Percentiles rank a stretch among this genome's conserved stretches.
Evolutionary conservation across 2,888 invertebrate species (phyloP).

Genomic region (Ypsolopha sequella): DNA sequence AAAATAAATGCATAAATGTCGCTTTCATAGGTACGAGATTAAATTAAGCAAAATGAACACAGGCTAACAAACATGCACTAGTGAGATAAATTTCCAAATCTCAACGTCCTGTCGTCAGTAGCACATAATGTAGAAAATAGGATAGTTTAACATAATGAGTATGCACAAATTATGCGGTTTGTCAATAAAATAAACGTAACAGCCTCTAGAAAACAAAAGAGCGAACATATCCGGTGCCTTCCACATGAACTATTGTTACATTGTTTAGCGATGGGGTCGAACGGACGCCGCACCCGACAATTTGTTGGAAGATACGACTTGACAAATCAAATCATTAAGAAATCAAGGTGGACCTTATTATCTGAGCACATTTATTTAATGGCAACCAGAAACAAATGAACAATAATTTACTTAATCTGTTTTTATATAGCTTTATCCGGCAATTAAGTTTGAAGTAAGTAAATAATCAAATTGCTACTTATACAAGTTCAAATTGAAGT

Average conservation of each 20-base stretch:
- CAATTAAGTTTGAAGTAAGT: too few species aligned
- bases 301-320: constrained; percentile 31
- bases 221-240: constrained; percentile 24
- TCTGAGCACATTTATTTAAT: too few species aligned
- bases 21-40: too few species aligned
- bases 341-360: constrained; percentile 14
- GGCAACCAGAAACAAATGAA: background rate
- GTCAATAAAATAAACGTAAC: background rate
- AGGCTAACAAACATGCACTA: background rate
- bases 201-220: constrained; percentile 15
- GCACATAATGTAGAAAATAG: background rate
- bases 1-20: background rate
- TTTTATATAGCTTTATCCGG: too few species aligned
- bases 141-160: background rate
- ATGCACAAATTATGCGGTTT: background rate
- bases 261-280: constrained; percentile 20
- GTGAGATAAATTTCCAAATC: background rate
- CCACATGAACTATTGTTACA: constrained; percentile 31
- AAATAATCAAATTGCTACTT: too few species aligned
- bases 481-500: too few species aligned
- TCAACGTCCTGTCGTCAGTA: background rate
- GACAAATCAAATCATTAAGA: constrained; percentile 31
- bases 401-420: constrained; percentile 2
- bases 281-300: constrained; percentile 16
- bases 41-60: background rate